These are phyloP conservation scores for Nemurella pictetii DNA, from an alignment of 2,888 invertebrate genomes.

Conservation along the genomic window DNA sequence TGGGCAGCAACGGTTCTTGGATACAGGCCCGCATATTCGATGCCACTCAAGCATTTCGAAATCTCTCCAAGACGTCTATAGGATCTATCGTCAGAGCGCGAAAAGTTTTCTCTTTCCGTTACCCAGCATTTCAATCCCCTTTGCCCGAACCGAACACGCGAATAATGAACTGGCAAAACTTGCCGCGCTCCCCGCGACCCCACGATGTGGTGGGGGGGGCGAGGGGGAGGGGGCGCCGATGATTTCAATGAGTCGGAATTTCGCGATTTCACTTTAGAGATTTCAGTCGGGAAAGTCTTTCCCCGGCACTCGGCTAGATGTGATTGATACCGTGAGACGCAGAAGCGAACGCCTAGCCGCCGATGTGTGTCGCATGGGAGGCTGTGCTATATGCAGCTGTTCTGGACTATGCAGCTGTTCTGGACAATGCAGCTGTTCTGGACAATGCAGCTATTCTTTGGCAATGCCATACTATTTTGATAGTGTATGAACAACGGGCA, in stretches of 20 bases:
- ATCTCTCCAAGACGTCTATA: neutral
- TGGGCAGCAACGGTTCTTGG: neutral
- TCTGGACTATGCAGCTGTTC: too few species aligned
- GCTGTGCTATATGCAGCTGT: too few species aligned
- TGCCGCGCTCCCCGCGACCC: neutral
- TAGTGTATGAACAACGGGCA: too few species aligned
- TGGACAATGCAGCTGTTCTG: too few species aligned
- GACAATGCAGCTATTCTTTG: too few species aligned
- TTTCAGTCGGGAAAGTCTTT: conserved; percentile 18
- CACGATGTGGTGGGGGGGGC: neutral
- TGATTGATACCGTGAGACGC: neutral
- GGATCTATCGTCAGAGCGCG: neutral
- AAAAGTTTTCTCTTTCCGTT: neutral
- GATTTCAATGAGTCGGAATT: conserved; percentile 16
- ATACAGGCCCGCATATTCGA: neutral
- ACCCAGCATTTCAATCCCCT: neutral
- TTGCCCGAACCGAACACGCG: neutral
- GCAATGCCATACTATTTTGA: too few species aligned
- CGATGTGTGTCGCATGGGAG: too few species aligned
- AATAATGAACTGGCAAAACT: neutral
- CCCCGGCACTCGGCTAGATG: conserved; percentile 1
- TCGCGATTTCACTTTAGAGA: conserved; percentile 10
- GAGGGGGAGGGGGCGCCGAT: neutral
- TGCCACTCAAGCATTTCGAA: neutral
- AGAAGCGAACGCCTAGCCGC: too few species aligned